A percentile compares a stretch with the other conserved stretches of the same genome.
Evolutionary conservation across 2,797 vertebrate species (phyloP).

Genomic region (Acridotheres tristis): DNA sequence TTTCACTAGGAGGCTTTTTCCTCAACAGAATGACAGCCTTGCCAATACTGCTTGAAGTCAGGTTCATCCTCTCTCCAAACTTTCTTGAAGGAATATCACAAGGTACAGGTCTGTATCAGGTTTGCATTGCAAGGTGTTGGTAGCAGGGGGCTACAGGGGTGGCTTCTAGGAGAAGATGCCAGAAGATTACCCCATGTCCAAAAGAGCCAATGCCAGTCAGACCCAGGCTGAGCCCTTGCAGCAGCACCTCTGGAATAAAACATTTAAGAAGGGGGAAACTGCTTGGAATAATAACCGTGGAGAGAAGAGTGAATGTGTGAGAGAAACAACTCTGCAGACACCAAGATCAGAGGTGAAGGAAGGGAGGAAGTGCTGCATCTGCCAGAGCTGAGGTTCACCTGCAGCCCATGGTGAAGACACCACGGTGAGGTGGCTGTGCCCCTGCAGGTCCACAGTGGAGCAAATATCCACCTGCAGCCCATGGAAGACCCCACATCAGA

Average conservation of each 20-base stretch:
- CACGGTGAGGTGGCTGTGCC: background rate
- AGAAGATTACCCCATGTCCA: background rate
- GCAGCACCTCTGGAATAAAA: background rate
- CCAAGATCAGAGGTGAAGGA: background rate
- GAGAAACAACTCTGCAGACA: background rate
- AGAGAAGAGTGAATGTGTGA: background rate
- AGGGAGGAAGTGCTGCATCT: background rate
- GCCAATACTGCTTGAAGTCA: background rate
- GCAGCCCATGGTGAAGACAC: background rate
- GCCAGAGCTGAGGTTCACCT: background rate
- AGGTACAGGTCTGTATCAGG: background rate
- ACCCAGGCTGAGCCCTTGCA: background rate
- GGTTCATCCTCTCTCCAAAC: background rate
- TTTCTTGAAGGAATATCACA: background rate
- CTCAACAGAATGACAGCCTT: background rate
- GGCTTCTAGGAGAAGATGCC: background rate
- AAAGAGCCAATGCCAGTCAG: background rate
- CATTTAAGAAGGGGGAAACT: background rate
- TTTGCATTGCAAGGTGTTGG: background rate
- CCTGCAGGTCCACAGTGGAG: background rate
- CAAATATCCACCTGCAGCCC: background rate
- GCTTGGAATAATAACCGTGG: background rate
- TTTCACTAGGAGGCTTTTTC: background rate
- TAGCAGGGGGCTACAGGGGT: fast-evolving
- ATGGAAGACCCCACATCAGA: background rate